These are phyloP conservation scores for Bufotes viridis DNA, from an alignment of 2,797 vertebrate genomes.

Conservation along the genomic window DNA sequence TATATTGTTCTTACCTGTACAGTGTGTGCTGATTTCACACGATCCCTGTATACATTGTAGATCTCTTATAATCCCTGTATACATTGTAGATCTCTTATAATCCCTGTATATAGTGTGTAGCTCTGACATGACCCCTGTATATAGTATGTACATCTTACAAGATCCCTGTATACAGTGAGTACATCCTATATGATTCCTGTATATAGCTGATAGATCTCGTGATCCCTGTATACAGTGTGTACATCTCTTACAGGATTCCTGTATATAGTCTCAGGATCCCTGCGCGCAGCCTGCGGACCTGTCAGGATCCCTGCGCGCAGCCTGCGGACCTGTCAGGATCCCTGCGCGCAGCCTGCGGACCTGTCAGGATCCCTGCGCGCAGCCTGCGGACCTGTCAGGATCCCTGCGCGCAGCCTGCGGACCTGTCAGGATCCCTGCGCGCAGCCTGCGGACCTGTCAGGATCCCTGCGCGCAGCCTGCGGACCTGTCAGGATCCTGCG, in stretches of 20 bases:
- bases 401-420: background rate
- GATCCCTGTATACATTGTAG: background rate
- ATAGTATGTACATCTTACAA: too few species aligned
- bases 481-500: too few species aligned
- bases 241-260: background rate
- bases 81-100: background rate
- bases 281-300: too few species aligned
- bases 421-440: too few species aligned
- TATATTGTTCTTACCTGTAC: too few species aligned
- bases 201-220: background rate
- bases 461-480: too few species aligned
- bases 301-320: too few species aligned
- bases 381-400: too few species aligned
- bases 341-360: too few species aligned
- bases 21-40: background rate
- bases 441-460: too few species aligned
- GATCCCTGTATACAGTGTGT: background rate
- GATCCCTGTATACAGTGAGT: too few species aligned
- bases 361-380: too few species aligned
- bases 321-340: fast-evolving
- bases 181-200: background rate
- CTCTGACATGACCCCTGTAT: background rate
- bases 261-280: background rate
- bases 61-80: background rate
- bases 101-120: background rate